Conservation (phyloP, 35 echinoderm and acorn worm species). For the Holothuria glaberrima region DNA sequence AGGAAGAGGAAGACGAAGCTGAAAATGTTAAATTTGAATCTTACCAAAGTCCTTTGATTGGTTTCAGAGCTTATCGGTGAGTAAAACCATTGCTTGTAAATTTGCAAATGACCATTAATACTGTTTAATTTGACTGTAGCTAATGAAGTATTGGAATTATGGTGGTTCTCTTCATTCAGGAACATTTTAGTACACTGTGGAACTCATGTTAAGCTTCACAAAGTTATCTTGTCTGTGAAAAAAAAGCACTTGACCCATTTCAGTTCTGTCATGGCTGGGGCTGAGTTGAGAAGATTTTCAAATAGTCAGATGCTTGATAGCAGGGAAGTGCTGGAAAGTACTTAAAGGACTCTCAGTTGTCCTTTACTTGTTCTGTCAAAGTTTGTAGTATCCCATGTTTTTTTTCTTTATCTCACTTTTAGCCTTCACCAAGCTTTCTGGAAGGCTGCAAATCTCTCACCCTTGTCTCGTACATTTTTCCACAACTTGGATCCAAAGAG, state of each 20-base stretch:
- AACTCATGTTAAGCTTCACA: too few relatives aligned
- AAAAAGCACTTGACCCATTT: too few relatives aligned
- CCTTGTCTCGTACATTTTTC: constrained; percentile 56
- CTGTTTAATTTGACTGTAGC: too few relatives aligned
- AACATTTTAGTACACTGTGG: too few relatives aligned
- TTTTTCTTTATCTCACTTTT: not conserved
- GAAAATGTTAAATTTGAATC: not conserved
- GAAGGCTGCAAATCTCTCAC: constrained; percentile 50
- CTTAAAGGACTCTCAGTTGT: too few relatives aligned
- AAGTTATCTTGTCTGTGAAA: too few relatives aligned
- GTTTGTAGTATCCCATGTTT: not conserved
- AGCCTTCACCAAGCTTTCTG: constrained; percentile 68
- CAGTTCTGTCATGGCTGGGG: too few relatives aligned
- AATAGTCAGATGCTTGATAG: too few relatives aligned
- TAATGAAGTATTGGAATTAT: too few relatives aligned
- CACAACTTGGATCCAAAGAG: constrained; percentile 79
- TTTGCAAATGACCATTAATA: not conserved
- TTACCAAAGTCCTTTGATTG: constrained; percentile 51
- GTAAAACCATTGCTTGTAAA: not conserved
- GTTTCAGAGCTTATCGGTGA: constrained; percentile 78
- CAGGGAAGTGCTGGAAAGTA: too few relatives aligned
- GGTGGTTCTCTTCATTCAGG: too few relatives aligned
- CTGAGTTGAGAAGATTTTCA: too few relatives aligned
- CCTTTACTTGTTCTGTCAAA: not conserved
- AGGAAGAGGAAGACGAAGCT: not conserved